Base-by-base conservation (phyloP, 2,888 invertebrate genomes). In the Ceraclea dissimilis region DNA sequence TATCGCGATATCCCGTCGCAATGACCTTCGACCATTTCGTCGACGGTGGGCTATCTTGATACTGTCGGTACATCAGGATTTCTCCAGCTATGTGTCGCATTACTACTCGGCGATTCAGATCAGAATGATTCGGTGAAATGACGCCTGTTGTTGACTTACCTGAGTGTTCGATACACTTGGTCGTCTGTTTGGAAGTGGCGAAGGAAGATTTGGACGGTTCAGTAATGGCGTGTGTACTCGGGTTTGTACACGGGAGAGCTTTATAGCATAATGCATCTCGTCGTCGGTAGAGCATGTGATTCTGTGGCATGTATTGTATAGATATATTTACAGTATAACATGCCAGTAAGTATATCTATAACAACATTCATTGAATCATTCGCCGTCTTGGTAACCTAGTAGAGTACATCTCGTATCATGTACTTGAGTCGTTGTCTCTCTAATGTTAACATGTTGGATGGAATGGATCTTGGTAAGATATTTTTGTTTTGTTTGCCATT, bases 381-480 rank as follows among this genome's bases (percentile, higher is more conserved):
- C 8, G 39, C 13, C 39, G 39, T 16, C 39, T 39, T 16, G 26
- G 39, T 39, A 16, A 8, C 31, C 16, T 5, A 4, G 26, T 26
- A 39, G 39, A 39, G 39, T 39, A 4, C 39, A 39, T 39, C 13
- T 39, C 39, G 39, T 16, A 13, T 10, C 2, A 39, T 13, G 39
- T 39, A 11, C 39, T 39, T 13, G 13, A 13, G 4, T 5, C 2
- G 4, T 39, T 8, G 13, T 16, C 39, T 4, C 16, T 16, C 39
- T n/a, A 39, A 39, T 39, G 13, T 13, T 39, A 13, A 39, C 26
- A 26, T 26, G 39, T 39, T 39, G 13, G 39, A 5, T 39, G 39
- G 39, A 39, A 39, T n/a, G 39, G 39, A 39, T 39, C 39, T 39
- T 39, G 39, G 39, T 39, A 39, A 39, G 39, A 39, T n/a, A 8